Evolutionary conservation across 1,140 invertebrate genomes (phyloP), one percentile per base, ranked within the genome.

Genomic region (Arctopsyche grandis): DNA sequence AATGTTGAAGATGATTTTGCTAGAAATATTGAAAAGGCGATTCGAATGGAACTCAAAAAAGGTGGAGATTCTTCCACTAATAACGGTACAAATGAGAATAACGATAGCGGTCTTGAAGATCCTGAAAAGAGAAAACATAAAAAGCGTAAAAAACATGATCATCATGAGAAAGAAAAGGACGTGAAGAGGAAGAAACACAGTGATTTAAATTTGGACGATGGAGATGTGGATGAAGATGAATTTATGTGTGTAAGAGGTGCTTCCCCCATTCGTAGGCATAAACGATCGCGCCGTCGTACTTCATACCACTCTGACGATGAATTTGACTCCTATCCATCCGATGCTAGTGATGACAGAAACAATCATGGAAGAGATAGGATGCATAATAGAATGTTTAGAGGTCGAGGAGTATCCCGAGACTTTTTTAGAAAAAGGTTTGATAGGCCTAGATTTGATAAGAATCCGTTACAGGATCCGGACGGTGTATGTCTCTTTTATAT

Each of bases 401-500:
- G 22, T 48, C 29, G 48, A 16, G 26, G 52, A 83, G 87, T 0
- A 84, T 83, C 19, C 19, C 79, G 69, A 77, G 78, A 46, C 26
- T 78, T 16, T 46, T 60, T 10, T 75, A 81, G 63, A 74, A 81
- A 22, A 19, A 69, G 82, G 56, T 76, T 78, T 22, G 88, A 86
- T 70, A 83, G 85, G 16, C 79, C 85, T 71, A 83, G 86, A 83
- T 84, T 86, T 81, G 85, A 85, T 69, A 79, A 83, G 63, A 89
- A 90, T 84, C 88, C 89, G 21, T 85, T 88, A 81, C 91, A 92
- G 84, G 92, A 93, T 84, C 86, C 90, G 1, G 91, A 93, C 73
- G 89, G 91, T 5, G 91, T 94, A 75, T 97, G 96, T 84, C 90
- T 93, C 69, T 89, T 94, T 88, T 97, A 91, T 84, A 92, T 96